Evolutionary conservation across 2,888 invertebrate genomes (phyloP).

Genomic region (Orthonevra nobilis): DNA sequence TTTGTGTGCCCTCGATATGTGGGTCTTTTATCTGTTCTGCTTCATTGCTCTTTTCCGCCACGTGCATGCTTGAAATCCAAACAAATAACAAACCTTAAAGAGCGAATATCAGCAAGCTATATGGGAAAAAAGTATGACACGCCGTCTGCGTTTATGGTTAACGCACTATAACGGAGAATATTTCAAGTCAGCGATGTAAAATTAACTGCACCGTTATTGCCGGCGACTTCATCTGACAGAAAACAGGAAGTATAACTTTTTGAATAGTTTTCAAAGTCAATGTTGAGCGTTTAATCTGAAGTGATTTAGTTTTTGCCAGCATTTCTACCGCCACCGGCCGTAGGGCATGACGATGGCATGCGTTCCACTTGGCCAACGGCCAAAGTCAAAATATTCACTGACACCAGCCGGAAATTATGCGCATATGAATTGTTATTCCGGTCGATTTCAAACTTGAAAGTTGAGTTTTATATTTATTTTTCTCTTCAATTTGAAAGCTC

Average conservation of each 20-base stretch:
- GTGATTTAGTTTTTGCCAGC: slow-evolving; percentile 4
- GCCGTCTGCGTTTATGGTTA: not conserved
- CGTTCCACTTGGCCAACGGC: slow-evolving; percentile 64
- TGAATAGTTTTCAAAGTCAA: slow-evolving; percentile 37
- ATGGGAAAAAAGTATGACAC: not conserved
- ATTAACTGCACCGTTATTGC: too few species aligned
- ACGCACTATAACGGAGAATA: too few species aligned
- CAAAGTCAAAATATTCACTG: slow-evolving; percentile 60
- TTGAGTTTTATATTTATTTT: not conserved
- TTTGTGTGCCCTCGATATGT: slow-evolving; percentile 8
- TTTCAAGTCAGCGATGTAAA: too few species aligned
- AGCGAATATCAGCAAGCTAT: too few species aligned
- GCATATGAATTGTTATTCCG: not conserved
- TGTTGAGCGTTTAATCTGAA: slow-evolving; percentile 4
- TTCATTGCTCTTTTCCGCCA: slow-evolving; percentile 17
- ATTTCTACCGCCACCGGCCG: slow-evolving; percentile 12
- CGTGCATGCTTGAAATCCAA: too few species aligned
- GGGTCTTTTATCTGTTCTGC: not conserved
- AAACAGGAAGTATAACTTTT: too few species aligned
- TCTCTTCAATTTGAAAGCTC: slow-evolving; percentile 3
- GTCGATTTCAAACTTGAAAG: slow-evolving; percentile 8
- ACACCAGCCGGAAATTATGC: slow-evolving; percentile 35
- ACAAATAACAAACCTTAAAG: too few species aligned
- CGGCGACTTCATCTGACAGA: too few species aligned
- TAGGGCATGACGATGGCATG: too few species aligned